Percentiles rank a stretch among this genome's conserved stretches.
phyloP scores from a whole-genome alignment of 2,113 vertebrate genomes.

The Echinops telfairi region DNA sequence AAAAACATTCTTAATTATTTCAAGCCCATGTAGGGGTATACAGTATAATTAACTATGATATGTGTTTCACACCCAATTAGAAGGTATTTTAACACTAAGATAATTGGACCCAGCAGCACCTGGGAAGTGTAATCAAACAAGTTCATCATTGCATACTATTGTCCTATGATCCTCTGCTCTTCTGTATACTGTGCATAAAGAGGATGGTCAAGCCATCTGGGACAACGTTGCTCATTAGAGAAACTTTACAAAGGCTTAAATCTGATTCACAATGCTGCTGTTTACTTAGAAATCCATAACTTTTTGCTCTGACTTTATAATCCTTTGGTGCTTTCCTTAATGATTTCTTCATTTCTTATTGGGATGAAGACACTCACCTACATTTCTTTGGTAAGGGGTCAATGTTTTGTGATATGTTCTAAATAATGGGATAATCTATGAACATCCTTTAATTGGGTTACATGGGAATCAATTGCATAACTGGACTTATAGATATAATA shows the following conservation, averaged over 20 bases:
- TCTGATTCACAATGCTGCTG: background rate
- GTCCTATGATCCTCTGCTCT: conserved; percentile 59
- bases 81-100: conserved; percentile 78
- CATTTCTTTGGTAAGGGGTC: background rate
- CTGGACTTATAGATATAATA: background rate
- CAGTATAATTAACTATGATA: conserved; percentile 84
- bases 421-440: background rate
- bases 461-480: background rate
- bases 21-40: conserved; percentile 73
- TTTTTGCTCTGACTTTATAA: conserved; percentile 14
- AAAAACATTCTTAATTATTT: conserved; percentile 87
- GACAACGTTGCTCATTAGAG: conserved; percentile 46
- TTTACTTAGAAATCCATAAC: background rate
- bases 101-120: conserved; percentile 83
- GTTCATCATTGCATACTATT: conserved; percentile 72
- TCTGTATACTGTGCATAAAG: conserved; percentile 18
- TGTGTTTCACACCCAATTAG: conserved; percentile 84
- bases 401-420: background rate
- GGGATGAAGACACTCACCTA: background rate
- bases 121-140: conserved; percentile 81
- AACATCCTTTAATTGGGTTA: background rate
- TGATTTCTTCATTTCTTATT: background rate
- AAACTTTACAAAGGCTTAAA: conserved; percentile 34
- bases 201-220: conserved; percentile 50
- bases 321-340: conserved; percentile 43